phyloP scores from a whole-genome alignment of 2,888 invertebrate genomes.

The Ormyrus nitidulus region DNA sequence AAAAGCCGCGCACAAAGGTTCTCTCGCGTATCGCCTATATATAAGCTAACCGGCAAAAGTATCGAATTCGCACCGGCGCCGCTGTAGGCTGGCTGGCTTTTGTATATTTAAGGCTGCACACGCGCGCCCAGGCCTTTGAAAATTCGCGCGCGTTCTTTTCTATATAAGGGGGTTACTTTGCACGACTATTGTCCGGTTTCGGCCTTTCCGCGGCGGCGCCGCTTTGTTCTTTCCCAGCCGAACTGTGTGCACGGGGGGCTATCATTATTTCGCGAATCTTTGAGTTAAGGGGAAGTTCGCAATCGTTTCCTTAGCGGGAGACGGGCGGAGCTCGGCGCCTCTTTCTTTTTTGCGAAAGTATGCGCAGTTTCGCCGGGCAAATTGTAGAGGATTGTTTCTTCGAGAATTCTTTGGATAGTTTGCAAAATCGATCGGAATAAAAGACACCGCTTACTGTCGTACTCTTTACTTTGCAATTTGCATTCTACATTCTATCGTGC shows the following conservation, averaged over 20 bases:
- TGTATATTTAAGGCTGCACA: background rate
- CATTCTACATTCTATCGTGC: slow-evolving; percentile 35
- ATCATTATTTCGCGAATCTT: slow-evolving; percentile 30
- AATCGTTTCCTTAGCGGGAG: slow-evolving; percentile 1
- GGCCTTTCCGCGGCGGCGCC: background rate
- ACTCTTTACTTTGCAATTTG: slow-evolving; percentile 1
- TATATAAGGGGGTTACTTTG: background rate
- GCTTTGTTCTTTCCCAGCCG: slow-evolving; percentile 7
- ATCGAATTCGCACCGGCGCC: slow-evolving; percentile 21
- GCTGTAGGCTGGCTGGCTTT: slow-evolving; percentile 1
- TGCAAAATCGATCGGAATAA: slow-evolving; percentile 44
- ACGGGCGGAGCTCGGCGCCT: background rate
- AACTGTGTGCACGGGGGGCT: background rate
- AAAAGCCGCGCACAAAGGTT: slow-evolving; percentile 13
- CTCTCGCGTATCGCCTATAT: background rate
- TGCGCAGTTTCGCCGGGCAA: background rate
- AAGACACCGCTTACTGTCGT: background rate
- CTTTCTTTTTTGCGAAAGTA: slow-evolving; percentile 22
- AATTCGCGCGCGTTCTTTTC: background rate
- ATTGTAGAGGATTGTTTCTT: slow-evolving; percentile 26
- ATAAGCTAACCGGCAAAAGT: slow-evolving; percentile 9
- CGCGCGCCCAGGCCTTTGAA: background rate
- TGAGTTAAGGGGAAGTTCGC: background rate
- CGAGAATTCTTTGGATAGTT: slow-evolving; percentile 43
- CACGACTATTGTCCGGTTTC: background rate